Conservation (phyloP, 2,797 vertebrate species). For the Helicolenus hilgendorfi region DNA sequence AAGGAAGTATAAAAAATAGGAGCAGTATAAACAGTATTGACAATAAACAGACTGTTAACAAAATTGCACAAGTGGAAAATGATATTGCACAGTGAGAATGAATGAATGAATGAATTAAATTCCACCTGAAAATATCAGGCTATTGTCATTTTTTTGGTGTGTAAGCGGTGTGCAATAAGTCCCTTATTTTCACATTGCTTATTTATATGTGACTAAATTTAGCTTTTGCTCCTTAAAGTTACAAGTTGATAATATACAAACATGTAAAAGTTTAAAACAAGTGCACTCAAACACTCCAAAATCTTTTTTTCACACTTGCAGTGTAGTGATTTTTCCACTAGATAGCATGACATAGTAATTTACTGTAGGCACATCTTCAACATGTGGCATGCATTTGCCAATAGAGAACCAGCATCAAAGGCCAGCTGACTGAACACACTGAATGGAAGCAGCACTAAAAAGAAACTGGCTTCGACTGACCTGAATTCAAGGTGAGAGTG, state of each 20-base stretch:
- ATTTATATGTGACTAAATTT: background rate
- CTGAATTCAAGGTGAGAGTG: slow-evolving; percentile 35
- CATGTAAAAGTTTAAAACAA: background rate
- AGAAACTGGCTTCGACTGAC: slow-evolving; percentile 6
- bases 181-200: background rate
- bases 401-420: background rate
- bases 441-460: slow-evolving; percentile 24
- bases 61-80: no score
- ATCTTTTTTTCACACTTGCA: background rate
- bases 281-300: background rate
- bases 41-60: no score
- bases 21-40: no score
- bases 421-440: slow-evolving; percentile 17
- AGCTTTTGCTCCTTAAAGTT: background rate
- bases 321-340: slow-evolving; percentile 55
- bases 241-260: background rate
- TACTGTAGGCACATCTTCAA: background rate
- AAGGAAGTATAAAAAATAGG: no score
- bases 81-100: no score
- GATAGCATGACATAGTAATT: slow-evolving; percentile 33
- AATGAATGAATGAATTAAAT: no score
- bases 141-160: no score
- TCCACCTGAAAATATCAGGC: no score
- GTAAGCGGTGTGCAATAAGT: no score
- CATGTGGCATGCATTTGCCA: background rate